phyloP scores from a whole-genome alignment of 2,888 invertebrate species.

The Tricholauxania praeusta region DNA sequence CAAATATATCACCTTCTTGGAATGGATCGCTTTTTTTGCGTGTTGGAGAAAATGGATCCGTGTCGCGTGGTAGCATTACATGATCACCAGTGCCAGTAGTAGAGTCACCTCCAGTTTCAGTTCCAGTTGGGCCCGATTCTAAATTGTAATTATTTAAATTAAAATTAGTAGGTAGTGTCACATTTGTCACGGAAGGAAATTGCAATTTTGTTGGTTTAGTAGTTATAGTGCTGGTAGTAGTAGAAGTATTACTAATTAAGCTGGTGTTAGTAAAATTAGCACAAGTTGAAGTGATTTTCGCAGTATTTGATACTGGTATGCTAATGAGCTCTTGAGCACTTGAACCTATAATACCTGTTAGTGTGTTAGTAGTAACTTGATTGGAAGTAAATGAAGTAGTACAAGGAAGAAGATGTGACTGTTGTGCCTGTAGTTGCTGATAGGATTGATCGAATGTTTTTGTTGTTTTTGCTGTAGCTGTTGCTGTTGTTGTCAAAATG shows the following conservation, averaged over 20 bases:
- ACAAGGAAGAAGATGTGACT: constrained; percentile 28
- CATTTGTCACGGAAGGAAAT: constrained; percentile 35
- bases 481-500: constrained; percentile 26
- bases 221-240: constrained; percentile 25
- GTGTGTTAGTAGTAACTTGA: constrained; percentile 33
- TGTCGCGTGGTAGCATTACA: constrained; percentile 67
- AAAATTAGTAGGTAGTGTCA: constrained; percentile 52
- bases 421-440: constrained; percentile 37
- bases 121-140: constrained; percentile 53
- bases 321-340: constrained; percentile 31
- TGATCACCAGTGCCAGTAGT: constrained; percentile 57
- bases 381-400: neutral
- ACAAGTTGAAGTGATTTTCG: constrained; percentile 23
- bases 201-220: constrained; percentile 49
- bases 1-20: constrained; percentile 69
- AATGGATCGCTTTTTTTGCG: constrained; percentile 76
- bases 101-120: constrained; percentile 30
- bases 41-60: constrained; percentile 67
- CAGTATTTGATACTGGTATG: neutral
- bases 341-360: constrained; percentile 40
- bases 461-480: constrained; percentile 36
- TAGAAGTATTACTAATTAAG: constrained; percentile 34
- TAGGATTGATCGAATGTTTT: constrained; percentile 21
- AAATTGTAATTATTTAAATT: constrained; percentile 59
- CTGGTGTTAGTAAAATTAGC: constrained; percentile 38